A percentile compares a stretch with the other conserved stretches of the same genome.
These are phyloP conservation scores for Kobus ellipsiprymnus DNA, from an alignment of 2,113 vertebrate genomes.

Conservation along the genomic window DNA sequence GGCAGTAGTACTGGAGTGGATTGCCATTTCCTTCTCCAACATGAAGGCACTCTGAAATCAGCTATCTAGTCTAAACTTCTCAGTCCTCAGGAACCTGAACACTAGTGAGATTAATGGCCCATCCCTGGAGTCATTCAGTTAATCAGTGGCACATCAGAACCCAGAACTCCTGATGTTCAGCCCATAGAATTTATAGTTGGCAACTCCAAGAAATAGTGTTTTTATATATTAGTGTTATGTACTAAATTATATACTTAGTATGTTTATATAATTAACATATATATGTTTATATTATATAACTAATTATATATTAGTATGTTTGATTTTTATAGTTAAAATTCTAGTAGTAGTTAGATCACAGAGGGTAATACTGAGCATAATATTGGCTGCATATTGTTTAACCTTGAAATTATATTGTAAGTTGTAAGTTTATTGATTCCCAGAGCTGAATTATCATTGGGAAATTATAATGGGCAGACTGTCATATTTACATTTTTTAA, in stretches of 20 bases:
- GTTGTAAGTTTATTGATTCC: neutral
- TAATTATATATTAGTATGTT: neutral
- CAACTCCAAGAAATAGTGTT: neutral
- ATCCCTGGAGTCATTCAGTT: neutral
- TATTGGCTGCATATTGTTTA: neutral
- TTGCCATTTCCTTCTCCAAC: neutral
- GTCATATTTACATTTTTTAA: neutral
- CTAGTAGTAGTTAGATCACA: neutral
- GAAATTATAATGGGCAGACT: neutral
- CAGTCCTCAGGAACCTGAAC: neutral
- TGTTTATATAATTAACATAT: neutral
- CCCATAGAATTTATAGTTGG: neutral
- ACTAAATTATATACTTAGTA: neutral
- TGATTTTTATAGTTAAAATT: conserved; percentile 12
- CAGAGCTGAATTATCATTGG: neutral
- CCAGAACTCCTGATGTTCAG: neutral
- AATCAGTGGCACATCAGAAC: neutral
- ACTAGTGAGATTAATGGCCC: neutral
- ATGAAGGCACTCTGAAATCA: neutral
- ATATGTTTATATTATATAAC: neutral
- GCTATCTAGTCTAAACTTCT: neutral
- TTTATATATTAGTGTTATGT: neutral
- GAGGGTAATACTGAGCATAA: neutral
- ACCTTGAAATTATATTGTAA: neutral
- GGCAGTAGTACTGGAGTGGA: too few relatives aligned